Conservation (phyloP, 1,140 invertebrate species). For the Mycetomoellerius zeteki region DNA sequence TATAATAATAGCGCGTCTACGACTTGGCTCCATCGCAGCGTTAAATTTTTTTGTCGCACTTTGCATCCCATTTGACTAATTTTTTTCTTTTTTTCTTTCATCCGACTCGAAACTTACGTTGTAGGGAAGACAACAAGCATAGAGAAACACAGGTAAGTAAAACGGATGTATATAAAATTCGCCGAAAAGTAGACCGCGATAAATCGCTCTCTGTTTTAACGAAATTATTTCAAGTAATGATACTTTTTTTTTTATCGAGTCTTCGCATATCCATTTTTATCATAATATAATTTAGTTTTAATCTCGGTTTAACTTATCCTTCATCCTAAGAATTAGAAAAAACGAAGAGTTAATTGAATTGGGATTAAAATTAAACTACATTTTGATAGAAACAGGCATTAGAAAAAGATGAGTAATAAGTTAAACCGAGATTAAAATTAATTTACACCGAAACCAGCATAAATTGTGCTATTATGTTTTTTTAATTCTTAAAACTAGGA, state of each 20-base stretch:
- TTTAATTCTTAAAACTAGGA: no score
- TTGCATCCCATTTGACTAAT: not conserved
- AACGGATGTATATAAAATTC: not conserved
- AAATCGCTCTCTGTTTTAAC: not conserved
- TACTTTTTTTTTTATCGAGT: not conserved
- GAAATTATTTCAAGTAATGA: not conserved
- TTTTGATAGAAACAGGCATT: no score
- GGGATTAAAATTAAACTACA: no score
- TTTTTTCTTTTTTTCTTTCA: not conserved
- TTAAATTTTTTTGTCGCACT: not conserved
- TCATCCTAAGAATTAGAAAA: no score
- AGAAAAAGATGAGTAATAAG: no score
- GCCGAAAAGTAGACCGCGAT: not conserved
- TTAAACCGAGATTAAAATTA: no score
- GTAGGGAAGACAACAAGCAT: not conserved
- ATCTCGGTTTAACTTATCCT: no score
- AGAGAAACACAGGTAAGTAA: not conserved
- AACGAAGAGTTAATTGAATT: no score
- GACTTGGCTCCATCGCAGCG: not conserved
- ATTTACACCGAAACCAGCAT: no score
- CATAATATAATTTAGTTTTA: not conserved
- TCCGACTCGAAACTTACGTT: not conserved
- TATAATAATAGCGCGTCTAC: not conserved
- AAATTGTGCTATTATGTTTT: no score
- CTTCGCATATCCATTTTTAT: not conserved